A percentile compares a stretch with the other conserved stretches of the same genome.
These are phyloP conservation scores for Phyllostomus discolor DNA, from an alignment of 2,113 vertebrate species.

Conservation along the genomic window DNA sequence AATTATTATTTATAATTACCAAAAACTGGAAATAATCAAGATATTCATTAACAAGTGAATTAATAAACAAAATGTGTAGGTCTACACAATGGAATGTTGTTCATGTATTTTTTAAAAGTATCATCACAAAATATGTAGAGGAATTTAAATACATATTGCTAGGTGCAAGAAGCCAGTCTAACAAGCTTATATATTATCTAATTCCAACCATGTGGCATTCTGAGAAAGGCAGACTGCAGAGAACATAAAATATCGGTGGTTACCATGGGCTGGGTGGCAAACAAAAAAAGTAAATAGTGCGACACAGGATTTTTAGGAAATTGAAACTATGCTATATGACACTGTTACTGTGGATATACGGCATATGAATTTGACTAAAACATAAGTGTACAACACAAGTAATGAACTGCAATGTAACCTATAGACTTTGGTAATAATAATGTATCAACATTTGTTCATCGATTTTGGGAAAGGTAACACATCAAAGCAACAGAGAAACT, in stretches of 20 bases:
- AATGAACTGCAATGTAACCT: background rate
- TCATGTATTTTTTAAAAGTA: background rate
- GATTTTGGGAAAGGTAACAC: background rate
- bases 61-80: background rate
- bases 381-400: background rate
- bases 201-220: background rate
- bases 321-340: background rate
- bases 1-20: background rate
- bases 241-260: background rate
- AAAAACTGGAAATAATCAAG: background rate
- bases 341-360: background rate
- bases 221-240: background rate
- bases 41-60: background rate
- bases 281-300: background rate
- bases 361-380: background rate
- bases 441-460: background rate
- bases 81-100: background rate
- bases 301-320: background rate
- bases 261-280: background rate
- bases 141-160: background rate
- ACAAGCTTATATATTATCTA: background rate
- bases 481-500: background rate
- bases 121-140: background rate
- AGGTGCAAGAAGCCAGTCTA: background rate
- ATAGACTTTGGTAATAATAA: background rate